Percentiles rank a stretch among this genome's conserved stretches.
Evolutionary conservation across 1,140 invertebrate genomes (phyloP).

Genomic region (Heliothis virescens): DNA sequence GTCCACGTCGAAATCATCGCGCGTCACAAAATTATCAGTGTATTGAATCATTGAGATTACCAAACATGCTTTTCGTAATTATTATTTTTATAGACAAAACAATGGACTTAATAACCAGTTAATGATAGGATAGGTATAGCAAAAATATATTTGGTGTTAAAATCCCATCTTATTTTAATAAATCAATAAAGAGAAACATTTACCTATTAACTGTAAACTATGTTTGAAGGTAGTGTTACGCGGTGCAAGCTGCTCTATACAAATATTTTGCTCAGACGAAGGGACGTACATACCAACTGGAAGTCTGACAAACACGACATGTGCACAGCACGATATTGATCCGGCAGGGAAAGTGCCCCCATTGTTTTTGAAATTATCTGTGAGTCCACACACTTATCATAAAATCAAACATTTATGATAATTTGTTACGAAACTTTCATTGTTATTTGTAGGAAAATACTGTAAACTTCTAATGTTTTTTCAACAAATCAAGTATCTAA

Average conservation of each 20-base stretch:
- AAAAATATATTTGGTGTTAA: neutral
- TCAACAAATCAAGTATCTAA: too few relatives aligned
- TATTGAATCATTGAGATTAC: neutral
- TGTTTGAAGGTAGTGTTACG: neutral
- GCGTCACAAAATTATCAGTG: neutral
- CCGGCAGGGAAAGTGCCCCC: neutral
- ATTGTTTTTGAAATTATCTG: neutral
- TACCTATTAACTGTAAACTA: neutral
- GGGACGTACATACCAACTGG: slow-evolving; percentile 22
- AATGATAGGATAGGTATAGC: neutral
- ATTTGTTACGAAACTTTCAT: too few relatives aligned
- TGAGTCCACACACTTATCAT: neutral
- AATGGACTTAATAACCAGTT: neutral
- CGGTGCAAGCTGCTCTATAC: neutral
- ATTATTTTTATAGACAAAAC: slow-evolving; percentile 10
- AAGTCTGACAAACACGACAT: slow-evolving; percentile 25
- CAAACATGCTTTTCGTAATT: slow-evolving; percentile 5
- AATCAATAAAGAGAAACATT: too few relatives aligned
- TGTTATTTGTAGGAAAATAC: too few relatives aligned
- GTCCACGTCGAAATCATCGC: neutral
- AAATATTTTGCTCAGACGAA: slow-evolving; percentile 37
- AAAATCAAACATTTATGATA: neutral
- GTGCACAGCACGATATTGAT: slow-evolving; percentile 16
- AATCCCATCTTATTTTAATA: neutral
- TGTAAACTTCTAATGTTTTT: too few relatives aligned